Conservation (phyloP, 2,113 vertebrate species). For the Ploceus nigricollis region DNA sequence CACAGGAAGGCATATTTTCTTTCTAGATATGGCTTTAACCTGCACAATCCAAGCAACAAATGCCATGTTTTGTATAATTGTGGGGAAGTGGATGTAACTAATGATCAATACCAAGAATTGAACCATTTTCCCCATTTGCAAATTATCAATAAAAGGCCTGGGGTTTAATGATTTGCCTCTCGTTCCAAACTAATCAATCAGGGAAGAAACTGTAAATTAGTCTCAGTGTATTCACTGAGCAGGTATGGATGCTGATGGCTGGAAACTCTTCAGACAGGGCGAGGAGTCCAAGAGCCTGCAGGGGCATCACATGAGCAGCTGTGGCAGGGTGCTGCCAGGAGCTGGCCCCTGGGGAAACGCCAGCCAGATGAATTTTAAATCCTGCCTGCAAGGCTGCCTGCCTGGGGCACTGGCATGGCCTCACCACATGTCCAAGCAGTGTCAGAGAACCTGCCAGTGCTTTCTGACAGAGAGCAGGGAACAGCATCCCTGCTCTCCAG, state of each 20-base stretch:
- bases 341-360: not conserved
- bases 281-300: not conserved
- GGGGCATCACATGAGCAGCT: not conserved
- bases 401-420: accelerated
- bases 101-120: not conserved
- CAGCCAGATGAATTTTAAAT: not conserved
- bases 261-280: not conserved
- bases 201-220: not conserved
- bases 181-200: not conserved
- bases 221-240: accelerated
- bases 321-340: not conserved
- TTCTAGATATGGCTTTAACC: not conserved
- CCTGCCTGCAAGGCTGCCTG: not conserved
- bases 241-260: not conserved
- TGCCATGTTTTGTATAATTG: not conserved
- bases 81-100: not conserved
- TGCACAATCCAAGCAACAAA: not conserved
- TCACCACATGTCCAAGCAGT: not conserved
- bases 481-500: not conserved
- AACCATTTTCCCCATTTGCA: not conserved
- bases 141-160: not conserved
- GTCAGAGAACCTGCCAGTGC: not conserved
- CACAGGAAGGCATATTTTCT: not conserved
- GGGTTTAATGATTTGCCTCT: not conserved
- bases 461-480: not conserved